Evolutionary conservation across 2,888 invertebrate species (phyloP).

Genomic region (Phortica okadai): DNA sequence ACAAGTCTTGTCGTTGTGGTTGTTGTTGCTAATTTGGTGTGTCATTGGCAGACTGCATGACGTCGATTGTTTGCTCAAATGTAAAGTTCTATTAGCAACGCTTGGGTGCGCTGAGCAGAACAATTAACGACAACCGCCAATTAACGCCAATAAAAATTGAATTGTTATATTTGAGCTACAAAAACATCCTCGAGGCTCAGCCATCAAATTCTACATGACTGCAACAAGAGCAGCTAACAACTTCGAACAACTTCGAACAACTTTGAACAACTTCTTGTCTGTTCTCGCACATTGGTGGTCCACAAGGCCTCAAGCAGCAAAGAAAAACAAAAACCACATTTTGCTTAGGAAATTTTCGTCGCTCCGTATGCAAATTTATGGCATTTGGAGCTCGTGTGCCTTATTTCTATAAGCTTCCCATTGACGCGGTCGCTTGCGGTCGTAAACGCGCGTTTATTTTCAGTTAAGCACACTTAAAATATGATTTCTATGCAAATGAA

Average conservation of each 20-base stretch:
- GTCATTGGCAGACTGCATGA: not conserved
- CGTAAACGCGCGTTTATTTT: not conserved
- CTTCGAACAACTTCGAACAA: constrained; percentile 11
- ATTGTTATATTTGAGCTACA: constrained; percentile 69
- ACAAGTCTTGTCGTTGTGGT: not conserved
- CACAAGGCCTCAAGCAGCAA: not conserved
- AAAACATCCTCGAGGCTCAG: constrained; percentile 53
- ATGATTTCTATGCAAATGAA: constrained; percentile 22
- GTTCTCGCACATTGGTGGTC: not conserved
- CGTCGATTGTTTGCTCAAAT: not conserved
- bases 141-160: constrained; percentile 70
- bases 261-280: constrained; percentile 49
- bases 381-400: not conserved
- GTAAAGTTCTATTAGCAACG: not conserved
- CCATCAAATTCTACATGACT: constrained; percentile 69
- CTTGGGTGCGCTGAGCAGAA: not conserved
- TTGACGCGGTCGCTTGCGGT: not conserved
- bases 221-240: constrained; percentile 32
- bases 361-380: too few species aligned
- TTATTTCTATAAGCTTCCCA: constrained; percentile 8
- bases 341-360: too few species aligned
- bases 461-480: constrained; percentile 11
- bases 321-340: too few species aligned
- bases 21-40: too few species aligned
- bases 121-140: constrained; percentile 20